Evolutionary conservation across 2,113 vertebrate species (phyloP), one percentile per base, ranked within the genome.

Genomic region (Prunella fulvescens): DNA sequence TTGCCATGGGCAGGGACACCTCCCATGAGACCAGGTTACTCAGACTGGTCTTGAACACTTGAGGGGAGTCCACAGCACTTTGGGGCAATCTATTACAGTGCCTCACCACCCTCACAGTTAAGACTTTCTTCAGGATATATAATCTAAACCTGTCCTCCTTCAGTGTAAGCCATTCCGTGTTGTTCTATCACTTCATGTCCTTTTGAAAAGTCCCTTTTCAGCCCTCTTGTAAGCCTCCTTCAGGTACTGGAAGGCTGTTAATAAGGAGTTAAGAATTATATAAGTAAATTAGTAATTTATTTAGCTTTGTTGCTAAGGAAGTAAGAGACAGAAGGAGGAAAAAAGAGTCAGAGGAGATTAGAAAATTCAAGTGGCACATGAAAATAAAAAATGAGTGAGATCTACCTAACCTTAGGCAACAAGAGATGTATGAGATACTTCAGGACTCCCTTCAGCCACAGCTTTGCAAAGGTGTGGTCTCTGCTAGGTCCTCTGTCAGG

Each of bases 351-450:
- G 72, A 90, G 71, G 65, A 76, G 53, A 84, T 45, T 26, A 78
- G 18, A 92, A 87, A 92, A 87, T 79, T 71, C 37, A 89, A 87
- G 65, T 40, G 44, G 25, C 29, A n/a, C 40, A 54, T 45, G 69
- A 78, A 93, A 93, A 92, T 88, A 91, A 95, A 83, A 93, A 67
- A 78, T 19, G 39, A 10, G 44, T 64, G 65, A 91, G 62, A 51
- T 57, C 74, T 78, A 58, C 69, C 31, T 96, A 48, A 90, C 72
- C 79, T 86, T 69, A 86, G 82, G 86, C 80, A 93, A 83, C 18
- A 81, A 42, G 60, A 86, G 60, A 92, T 86, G 51, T 56, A 91
- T 56, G 72, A 88, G 91, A 47, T 51, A 86, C 51, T 91, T 86
- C 56, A 86, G 83, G 72, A 74, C 45, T 93, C 56, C 69, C 80